Evolutionary conservation across 2,888 invertebrate genomes (phyloP).

Genomic region (Drosophila stalkeri): DNA sequence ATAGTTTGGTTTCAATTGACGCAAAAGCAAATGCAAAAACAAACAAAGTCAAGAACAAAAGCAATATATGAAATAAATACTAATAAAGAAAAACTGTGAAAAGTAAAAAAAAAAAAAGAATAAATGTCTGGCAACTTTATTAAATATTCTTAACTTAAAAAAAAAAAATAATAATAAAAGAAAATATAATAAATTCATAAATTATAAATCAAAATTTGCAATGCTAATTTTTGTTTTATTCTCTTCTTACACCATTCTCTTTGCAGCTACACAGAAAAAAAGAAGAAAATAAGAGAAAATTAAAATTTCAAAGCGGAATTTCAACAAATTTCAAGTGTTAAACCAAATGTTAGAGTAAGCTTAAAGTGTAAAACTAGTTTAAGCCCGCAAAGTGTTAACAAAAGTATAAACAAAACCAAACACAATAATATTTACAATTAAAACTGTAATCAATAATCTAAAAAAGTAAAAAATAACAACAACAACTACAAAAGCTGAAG

Average conservation of each 20-base stretch:
- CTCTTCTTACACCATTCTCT: slow-evolving; percentile 53
- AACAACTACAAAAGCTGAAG: slow-evolving; percentile 26
- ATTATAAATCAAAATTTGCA: slow-evolving; percentile 16
- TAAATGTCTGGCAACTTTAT: slow-evolving; percentile 15
- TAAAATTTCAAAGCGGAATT: slow-evolving; percentile 32
- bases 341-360: slow-evolving; percentile 78
- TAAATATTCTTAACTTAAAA: slow-evolving; percentile 1
- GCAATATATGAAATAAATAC: neutral
- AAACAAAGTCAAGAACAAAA: slow-evolving; percentile 23
- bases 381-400: slow-evolving; percentile 55
- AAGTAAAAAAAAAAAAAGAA: neutral
- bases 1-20: slow-evolving; percentile 27
- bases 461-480: slow-evolving; percentile 2
- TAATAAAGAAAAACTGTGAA: neutral
- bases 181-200: no score
- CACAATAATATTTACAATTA: neutral
- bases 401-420: slow-evolving; percentile 23
- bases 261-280: slow-evolving; percentile 62
- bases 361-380: slow-evolving; percentile 76
- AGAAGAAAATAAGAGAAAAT: slow-evolving; percentile 21
- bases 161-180: slow-evolving; percentile 8
- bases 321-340: slow-evolving; percentile 61
- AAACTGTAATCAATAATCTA: slow-evolving; percentile 11
- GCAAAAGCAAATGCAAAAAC: slow-evolving; percentile 35
- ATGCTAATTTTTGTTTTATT: slow-evolving; percentile 59